These are phyloP conservation scores for Epinephelus fuscoguttatus DNA, from an alignment of 2,113 vertebrate species.

Conservation along the genomic window DNA sequence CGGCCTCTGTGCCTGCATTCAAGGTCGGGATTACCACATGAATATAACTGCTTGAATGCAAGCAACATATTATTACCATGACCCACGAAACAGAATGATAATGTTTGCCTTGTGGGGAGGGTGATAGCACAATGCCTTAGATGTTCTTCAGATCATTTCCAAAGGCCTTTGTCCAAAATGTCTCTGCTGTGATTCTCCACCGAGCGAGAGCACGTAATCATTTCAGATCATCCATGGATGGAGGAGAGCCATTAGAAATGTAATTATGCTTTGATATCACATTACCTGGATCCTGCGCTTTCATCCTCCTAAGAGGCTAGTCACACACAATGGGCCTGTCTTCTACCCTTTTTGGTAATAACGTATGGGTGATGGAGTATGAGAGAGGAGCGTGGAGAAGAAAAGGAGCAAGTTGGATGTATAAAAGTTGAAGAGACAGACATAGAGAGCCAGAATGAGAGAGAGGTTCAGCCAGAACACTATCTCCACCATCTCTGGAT, in stretches of 20 bases:
- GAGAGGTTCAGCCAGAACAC: slow-evolving; percentile 49
- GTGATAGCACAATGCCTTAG: slow-evolving; percentile 31
- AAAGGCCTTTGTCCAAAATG: slow-evolving; percentile 52
- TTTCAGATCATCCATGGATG: slow-evolving; percentile 57
- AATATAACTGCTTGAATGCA: slow-evolving; percentile 40
- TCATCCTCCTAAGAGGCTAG: slow-evolving; percentile 49
- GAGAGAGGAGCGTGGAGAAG: slow-evolving; percentile 25
- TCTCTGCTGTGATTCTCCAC: slow-evolving; percentile 31
- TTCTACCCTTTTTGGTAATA: slow-evolving; percentile 42
- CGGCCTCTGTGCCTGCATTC: slow-evolving; percentile 24
- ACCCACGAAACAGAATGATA: slow-evolving; percentile 31
- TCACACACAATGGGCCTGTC: slow-evolving; percentile 49
- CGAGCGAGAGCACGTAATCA: slow-evolving; percentile 30
- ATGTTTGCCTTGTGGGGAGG: slow-evolving; percentile 35
- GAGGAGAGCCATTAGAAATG: slow-evolving; percentile 55
- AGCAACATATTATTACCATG: slow-evolving; percentile 47
- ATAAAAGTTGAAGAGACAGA: slow-evolving; percentile 22
- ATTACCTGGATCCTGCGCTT: slow-evolving; percentile 57
- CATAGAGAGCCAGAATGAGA: slow-evolving; percentile 20
- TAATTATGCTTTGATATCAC: slow-evolving; percentile 68
- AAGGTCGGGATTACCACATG: slow-evolving; percentile 67
- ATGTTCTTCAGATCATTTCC: slow-evolving; percentile 51
- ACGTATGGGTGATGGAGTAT: slow-evolving; percentile 20
- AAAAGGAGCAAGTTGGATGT: slow-evolving; percentile 10
- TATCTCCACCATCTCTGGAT: slow-evolving; percentile 48